Evolutionary conservation across 1,140 invertebrate genomes (phyloP).

Genomic region (Drosophila ercepeae): DNA sequence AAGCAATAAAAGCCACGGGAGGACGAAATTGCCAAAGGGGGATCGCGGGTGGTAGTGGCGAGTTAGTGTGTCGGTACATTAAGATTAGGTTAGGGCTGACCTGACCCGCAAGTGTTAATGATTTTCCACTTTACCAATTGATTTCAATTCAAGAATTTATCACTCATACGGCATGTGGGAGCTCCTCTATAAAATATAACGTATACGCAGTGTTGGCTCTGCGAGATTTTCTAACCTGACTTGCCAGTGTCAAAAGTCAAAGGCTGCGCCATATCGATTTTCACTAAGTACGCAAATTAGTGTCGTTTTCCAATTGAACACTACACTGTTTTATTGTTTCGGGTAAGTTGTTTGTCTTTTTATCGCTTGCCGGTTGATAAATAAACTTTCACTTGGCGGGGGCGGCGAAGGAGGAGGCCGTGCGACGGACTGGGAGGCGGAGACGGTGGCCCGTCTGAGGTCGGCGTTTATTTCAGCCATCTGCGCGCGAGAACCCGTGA

Average conservation of each 20-base stretch:
- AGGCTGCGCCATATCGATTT: constrained; percentile 66
- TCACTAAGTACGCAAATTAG: constrained; percentile 58
- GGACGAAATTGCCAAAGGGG: neutral
- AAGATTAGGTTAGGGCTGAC: constrained; percentile 74
- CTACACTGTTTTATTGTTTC: neutral
- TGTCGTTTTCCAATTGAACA: constrained; percentile 53
- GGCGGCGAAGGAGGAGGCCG: neutral
- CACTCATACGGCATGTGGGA: neutral
- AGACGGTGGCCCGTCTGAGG: neutral
- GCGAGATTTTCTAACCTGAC: constrained; percentile 15
- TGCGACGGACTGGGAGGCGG: neutral
- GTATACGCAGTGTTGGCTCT: constrained; percentile 17
- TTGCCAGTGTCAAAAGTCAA: constrained; percentile 29
- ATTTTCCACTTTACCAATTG: neutral
- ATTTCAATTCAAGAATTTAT: neutral
- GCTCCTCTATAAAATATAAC: neutral
- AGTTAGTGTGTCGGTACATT: constrained; percentile 59
- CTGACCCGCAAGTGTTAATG: constrained; percentile 38
- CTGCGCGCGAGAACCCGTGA: constrained; percentile 66
- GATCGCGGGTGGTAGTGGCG: neutral
- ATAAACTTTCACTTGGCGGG: constrained; percentile 43
- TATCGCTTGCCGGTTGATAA: constrained; percentile 2
- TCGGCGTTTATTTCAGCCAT: constrained; percentile 27
- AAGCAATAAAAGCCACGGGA: constrained; percentile 4
- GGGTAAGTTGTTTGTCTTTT: neutral